Evolutionary conservation across 2,797 vertebrate species (phyloP).

Genomic region (Premnoplex brunnescens): DNA sequence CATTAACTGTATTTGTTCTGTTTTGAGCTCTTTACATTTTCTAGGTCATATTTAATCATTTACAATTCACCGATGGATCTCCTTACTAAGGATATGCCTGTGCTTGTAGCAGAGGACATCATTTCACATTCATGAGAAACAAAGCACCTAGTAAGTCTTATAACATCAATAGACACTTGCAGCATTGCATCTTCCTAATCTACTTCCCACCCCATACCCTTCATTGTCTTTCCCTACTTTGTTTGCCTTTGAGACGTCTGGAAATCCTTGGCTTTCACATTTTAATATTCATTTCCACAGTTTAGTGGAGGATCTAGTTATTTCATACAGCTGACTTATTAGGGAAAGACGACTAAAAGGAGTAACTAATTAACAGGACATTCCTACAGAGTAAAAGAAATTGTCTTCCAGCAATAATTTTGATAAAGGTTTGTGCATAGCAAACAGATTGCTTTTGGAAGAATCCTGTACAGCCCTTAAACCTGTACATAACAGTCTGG

Average conservation of each 20-base stretch:
- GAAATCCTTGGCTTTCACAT: not conserved
- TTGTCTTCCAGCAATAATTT: not conserved
- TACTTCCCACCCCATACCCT: not conserved
- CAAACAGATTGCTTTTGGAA: not conserved
- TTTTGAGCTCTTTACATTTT: not conserved
- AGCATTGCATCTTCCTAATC: not conserved
- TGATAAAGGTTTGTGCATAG: not conserved
- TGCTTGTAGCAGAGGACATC: not conserved
- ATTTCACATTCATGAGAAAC: constrained; percentile 29
- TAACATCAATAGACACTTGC: not conserved
- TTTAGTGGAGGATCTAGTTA: not conserved
- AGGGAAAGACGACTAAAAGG: not conserved
- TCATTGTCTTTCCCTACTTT: not conserved
- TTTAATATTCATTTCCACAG: not conserved
- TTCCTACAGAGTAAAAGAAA: not conserved
- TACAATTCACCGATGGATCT: not conserved
- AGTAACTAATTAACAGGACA: not conserved
- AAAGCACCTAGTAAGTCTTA: not conserved
- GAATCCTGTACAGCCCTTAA: not conserved
- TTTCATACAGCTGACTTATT: not conserved
- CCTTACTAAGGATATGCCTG: not conserved
- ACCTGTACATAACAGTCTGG: not conserved
- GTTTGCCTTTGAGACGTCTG: not conserved
- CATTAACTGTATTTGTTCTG: not conserved
- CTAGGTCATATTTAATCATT: not conserved